Base-by-base conservation (phyloP, 2,888 invertebrate genomes). In the Ditylenchus weischeri region DNA sequence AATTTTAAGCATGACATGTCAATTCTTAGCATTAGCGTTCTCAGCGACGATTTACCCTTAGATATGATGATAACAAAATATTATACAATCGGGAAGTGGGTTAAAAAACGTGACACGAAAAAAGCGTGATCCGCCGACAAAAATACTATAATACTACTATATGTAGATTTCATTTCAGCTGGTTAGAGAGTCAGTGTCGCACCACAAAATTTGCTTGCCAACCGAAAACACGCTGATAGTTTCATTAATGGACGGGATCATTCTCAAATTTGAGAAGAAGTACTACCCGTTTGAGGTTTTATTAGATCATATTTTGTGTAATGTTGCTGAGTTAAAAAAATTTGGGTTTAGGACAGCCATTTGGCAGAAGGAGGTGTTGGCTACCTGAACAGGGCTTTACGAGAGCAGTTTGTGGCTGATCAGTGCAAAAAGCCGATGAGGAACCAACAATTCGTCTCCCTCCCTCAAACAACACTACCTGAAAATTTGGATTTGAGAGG, bases 141-240 rank as follows among this genome's bases (percentile, higher is more conserved):
- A n/a, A n/a, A n/a, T n/a, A n/a, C n/a, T n/a, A n/a, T n/a, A n/a
- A n/a, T n/a, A n/a, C n/a, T n/a, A n/a, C n/a, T n/a, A n/a, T n/a
- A n/a, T n/a, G n/a, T n/a, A n/a, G n/a, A 38, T 29, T 21, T 18
- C 18, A 15, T 71, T 75, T 68, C 63, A 78, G 77, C 65, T 81
- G 29, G 74, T 76, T 51, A 69, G 69, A 21, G 81, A 81, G 21
- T 68, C 74, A 8, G 58, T 71, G 18, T 35, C 62, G 19, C 48
- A 51, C 6, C 65, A 73, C 10, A 64, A 72, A 0, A 63, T 74
- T 0, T 76, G 78, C 6, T 64, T 75, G 7, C 69, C 81, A 38
- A 68, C 75, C 13, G 79, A 79, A 49, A 76, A 76, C 18, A 75
- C 77, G 6, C 68, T 81, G 7, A 64, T 79, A 29, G 73, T 79